Conservation (phyloP, 64 coral and sea anemone species). For the Porites lutea region DNA sequence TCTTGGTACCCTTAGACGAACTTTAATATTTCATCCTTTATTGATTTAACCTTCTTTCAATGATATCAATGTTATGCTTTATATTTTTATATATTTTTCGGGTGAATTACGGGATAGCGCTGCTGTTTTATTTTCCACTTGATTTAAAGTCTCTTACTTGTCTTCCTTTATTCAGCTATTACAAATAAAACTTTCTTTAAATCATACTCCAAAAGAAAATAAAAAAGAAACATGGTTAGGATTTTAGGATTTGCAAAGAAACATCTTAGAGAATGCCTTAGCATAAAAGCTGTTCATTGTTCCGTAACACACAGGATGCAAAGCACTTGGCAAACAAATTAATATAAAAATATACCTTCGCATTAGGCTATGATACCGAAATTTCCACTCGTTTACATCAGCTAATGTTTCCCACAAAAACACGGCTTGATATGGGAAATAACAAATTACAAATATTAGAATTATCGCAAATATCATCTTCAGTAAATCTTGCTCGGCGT, state of each 20-base stretch:
- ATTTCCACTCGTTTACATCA: background rate
- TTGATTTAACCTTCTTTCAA: too few species aligned
- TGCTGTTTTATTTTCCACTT: too few species aligned
- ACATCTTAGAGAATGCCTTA: constrained; percentile 51
- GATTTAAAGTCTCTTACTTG: too few species aligned
- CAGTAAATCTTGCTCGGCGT: constrained; percentile 39
- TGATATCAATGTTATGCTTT: too few species aligned
- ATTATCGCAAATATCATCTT: constrained; percentile 65
- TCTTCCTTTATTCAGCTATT: too few species aligned
- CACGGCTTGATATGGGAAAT: constrained; percentile 44
- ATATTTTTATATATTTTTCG: too few species aligned
- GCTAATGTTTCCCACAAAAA: constrained; percentile 16
- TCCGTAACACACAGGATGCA: constrained; percentile 69
- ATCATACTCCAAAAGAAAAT: too few species aligned
- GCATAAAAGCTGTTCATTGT: constrained; percentile 74
- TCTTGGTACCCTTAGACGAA: too few species aligned
- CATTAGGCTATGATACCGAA: constrained; percentile 8
- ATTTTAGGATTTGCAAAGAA: constrained; percentile 31
- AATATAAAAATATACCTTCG: constrained; percentile 28
- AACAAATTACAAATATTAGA: constrained; percentile 49
- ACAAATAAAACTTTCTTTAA: too few species aligned
- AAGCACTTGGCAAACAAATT: constrained; percentile 48
- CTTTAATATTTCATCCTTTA: too few species aligned
- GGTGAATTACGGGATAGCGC: too few species aligned
- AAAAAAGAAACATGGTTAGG: too few species aligned